Conservation (phyloP, 2,797 vertebrate species). For the Eleutherodactylus coqui region DNA sequence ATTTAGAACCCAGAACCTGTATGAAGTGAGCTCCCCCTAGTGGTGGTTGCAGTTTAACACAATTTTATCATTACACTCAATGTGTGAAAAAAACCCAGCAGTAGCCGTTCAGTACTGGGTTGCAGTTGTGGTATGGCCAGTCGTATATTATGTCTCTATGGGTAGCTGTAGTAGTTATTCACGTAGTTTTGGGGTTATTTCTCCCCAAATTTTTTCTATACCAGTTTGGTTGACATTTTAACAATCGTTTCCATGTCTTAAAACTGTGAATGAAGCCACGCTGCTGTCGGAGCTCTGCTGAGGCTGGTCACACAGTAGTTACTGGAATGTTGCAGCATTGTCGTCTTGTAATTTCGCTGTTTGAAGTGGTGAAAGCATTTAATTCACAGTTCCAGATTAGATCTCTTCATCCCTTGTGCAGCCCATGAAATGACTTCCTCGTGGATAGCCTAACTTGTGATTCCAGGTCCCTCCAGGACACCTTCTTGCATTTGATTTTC, state of each 20-base stretch:
- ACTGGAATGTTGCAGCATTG: not conserved
- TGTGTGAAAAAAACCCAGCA: too few relatives aligned
- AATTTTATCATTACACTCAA: too few relatives aligned
- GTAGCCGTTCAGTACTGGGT: too few relatives aligned
- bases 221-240: not conserved
- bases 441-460: constrained; percentile 22
- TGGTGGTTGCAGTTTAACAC: too few relatives aligned
- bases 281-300: not conserved
- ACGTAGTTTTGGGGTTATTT: too few relatives aligned
- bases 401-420: constrained; percentile 3
- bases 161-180: too few relatives aligned
- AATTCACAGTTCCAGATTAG: constrained; percentile 33
- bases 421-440: constrained; percentile 18
- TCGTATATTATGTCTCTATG: too few relatives aligned
- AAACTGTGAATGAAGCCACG: not conserved
- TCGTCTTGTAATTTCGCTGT: constrained; percentile 17
- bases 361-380: constrained; percentile 26
- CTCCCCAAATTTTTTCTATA: not conserved
- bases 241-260: not conserved
- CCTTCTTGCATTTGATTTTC: constrained; percentile 9
- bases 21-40: too few relatives aligned
- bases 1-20: too few relatives aligned
- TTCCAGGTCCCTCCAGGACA: not conserved
- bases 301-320: not conserved
- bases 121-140: too few relatives aligned